Evolutionary conservation across 1,140 invertebrate genomes (phyloP).

Genomic region (Lepidostoma basale): DNA sequence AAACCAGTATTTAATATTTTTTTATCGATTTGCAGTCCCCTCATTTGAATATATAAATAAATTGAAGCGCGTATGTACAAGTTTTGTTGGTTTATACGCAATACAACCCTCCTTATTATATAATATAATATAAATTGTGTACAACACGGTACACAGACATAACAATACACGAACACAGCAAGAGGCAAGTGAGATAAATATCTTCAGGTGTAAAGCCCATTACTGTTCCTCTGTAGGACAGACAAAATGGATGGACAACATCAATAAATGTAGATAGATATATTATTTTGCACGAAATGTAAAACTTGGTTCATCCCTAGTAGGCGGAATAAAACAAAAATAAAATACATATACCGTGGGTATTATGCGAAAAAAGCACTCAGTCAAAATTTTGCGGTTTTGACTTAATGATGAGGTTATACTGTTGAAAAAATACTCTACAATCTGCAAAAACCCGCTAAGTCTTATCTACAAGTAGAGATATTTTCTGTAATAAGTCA

Average conservation of each 20-base stretch:
- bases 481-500: too few relatives aligned
- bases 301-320: neutral
- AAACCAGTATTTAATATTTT: neutral
- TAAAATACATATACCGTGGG: too few relatives aligned
- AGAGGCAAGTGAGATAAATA: neutral
- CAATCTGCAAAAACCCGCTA: too few relatives aligned
- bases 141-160: neutral
- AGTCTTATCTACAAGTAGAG: too few relatives aligned
- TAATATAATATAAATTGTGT: neutral
- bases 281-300: neutral
- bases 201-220: slow-evolving; percentile 2
- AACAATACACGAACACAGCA: neutral
- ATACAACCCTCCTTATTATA: neutral
- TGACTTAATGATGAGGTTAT: too few relatives aligned
- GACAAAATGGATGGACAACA: slow-evolving; percentile 13
- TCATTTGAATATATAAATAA: neutral
- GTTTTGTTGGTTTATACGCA: too few relatives aligned
- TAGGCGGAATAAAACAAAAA: too few relatives aligned
- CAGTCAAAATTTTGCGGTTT: too few relatives aligned
- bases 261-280: slow-evolving; percentile 5
- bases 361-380: too few relatives aligned
- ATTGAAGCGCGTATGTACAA: neutral
- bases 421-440: too few relatives aligned
- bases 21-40: neutral
- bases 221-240: neutral